phyloP scores from a whole-genome alignment of 2,888 invertebrate genomes.

The Tetanocera ferruginea region DNA sequence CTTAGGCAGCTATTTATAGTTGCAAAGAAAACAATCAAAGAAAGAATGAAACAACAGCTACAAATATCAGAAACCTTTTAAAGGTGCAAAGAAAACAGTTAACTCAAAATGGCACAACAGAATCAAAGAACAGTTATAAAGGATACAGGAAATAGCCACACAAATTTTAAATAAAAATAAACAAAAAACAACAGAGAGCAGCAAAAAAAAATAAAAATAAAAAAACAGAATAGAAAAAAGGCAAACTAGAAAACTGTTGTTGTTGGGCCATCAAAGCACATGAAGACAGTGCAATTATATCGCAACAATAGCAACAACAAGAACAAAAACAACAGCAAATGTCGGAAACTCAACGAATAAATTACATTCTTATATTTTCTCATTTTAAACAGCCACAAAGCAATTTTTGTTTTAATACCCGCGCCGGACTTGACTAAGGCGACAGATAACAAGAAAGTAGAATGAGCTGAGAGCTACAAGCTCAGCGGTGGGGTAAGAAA shows the following conservation, averaged over 20 bases:
- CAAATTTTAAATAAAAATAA: constrained; percentile 3
- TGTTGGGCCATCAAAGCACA: constrained; percentile 39
- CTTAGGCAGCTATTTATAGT: no score
- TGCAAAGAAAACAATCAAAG: not conserved
- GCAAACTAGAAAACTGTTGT: constrained; percentile 42
- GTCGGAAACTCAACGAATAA: constrained; percentile 49
- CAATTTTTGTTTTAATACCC: constrained; percentile 41
- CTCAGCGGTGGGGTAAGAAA: not conserved
- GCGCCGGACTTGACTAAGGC: not conserved
- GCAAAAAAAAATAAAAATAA: not conserved
- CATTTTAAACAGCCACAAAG: constrained; percentile 29
- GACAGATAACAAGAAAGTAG: not conserved
- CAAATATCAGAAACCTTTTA: not conserved
- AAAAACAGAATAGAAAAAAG: not conserved
- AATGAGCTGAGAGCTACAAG: not conserved
- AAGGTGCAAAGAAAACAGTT: not conserved
- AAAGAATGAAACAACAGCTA: not conserved
- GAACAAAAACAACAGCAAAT: constrained; percentile 43
- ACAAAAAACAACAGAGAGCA: not conserved
- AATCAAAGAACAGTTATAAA: not conserved
- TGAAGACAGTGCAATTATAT: constrained; percentile 13
- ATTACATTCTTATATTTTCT: constrained; percentile 43
- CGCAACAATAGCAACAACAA: constrained; percentile 17
- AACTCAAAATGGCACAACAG: not conserved
- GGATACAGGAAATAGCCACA: not conserved